Percentiles rank a stretch among this genome's conserved stretches.
phyloP scores from a whole-genome alignment of 2,797 vertebrate species.

The Brachyalestes nurse region DNA sequence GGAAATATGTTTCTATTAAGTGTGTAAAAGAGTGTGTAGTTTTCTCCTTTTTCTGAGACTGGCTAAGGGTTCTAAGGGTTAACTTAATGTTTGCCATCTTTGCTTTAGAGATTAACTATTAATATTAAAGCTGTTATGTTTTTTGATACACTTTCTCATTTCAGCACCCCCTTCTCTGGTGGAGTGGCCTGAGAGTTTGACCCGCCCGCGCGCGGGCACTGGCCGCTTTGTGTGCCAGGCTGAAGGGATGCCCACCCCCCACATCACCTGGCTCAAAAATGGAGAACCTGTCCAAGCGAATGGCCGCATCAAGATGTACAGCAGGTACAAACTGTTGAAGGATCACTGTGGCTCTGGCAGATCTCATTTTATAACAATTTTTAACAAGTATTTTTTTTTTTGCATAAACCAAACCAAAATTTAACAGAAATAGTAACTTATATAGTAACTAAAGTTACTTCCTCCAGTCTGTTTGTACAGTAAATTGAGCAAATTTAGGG shows the following conservation, averaged over 20 bases:
- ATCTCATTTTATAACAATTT: too few relatives aligned
- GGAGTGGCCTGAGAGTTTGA: constrained; percentile 94
- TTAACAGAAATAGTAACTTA: too few relatives aligned
- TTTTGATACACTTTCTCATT: background rate
- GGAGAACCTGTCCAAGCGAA: constrained; percentile 91
- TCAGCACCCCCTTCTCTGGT: constrained; percentile 91
- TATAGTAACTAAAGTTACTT: too few relatives aligned
- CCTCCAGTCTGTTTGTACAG: too few relatives aligned
- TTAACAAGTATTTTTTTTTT: too few relatives aligned
- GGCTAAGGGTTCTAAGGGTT: too few relatives aligned
- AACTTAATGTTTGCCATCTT: too few relatives aligned
- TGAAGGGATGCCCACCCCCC: constrained; percentile 88
- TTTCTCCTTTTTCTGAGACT: too few relatives aligned
- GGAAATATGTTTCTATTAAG: too few relatives aligned
- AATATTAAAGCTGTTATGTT: background rate
- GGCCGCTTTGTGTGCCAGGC: constrained; percentile 95
- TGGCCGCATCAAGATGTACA: constrained; percentile 97
- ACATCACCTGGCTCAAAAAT: constrained; percentile 95
- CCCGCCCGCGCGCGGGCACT: constrained; percentile 94
- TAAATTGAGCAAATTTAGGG: too few relatives aligned
- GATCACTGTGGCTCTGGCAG: background rate
- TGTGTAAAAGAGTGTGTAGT: too few relatives aligned
- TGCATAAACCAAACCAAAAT: background rate
- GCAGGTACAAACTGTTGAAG: constrained; percentile 78
- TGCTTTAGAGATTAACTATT: background rate